Conservation (phyloP, 2,888 invertebrate genomes). For the Anarsia innoxiella region DNA sequence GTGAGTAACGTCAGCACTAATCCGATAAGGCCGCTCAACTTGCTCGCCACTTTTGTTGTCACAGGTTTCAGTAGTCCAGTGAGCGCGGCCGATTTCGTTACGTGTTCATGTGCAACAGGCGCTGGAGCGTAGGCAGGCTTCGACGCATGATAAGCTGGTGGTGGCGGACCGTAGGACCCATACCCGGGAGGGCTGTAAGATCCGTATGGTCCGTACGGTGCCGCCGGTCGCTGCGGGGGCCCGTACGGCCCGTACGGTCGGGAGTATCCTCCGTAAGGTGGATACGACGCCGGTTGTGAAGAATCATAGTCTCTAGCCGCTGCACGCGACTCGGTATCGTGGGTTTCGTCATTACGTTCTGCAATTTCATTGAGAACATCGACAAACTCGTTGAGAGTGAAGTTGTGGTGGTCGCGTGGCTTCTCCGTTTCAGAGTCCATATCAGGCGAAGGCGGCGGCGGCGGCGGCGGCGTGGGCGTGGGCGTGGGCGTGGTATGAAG, state of each 20-base stretch:
- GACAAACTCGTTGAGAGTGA: slow-evolving; percentile 30
- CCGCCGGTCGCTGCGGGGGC: slow-evolving; percentile 17
- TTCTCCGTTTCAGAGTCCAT: neutral
- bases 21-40: slow-evolving; percentile 47
- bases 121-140: slow-evolving; percentile 13
- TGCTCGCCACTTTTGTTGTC: slow-evolving; percentile 41
- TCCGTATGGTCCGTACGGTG: slow-evolving; percentile 11
- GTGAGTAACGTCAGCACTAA: slow-evolving; percentile 46
- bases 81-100: slow-evolving; percentile 32
- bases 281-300: slow-evolving; percentile 12
- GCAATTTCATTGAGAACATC: slow-evolving; percentile 31
- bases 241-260: slow-evolving; percentile 18
- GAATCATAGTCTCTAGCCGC: slow-evolving; percentile 22
- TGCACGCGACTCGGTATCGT: slow-evolving; percentile 19
- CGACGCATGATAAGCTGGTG: slow-evolving; percentile 6
- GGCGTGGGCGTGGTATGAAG: slow-evolving; percentile 12
- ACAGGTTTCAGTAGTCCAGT: slow-evolving; percentile 42
- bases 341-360: slow-evolving; percentile 24
- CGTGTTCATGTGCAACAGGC: slow-evolving; percentile 17
- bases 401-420: slow-evolving; percentile 17
- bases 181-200: slow-evolving; percentile 18
- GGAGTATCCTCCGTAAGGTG: slow-evolving; percentile 11
- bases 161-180: neutral
- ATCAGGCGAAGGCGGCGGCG: slow-evolving; percentile 17
- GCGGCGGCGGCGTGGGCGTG: slow-evolving; percentile 16